Percentiles rank a stretch among this genome's conserved stretches.
Conservation (phyloP, 1,140 invertebrate genomes). For the Drosophila bocki region DNA sequence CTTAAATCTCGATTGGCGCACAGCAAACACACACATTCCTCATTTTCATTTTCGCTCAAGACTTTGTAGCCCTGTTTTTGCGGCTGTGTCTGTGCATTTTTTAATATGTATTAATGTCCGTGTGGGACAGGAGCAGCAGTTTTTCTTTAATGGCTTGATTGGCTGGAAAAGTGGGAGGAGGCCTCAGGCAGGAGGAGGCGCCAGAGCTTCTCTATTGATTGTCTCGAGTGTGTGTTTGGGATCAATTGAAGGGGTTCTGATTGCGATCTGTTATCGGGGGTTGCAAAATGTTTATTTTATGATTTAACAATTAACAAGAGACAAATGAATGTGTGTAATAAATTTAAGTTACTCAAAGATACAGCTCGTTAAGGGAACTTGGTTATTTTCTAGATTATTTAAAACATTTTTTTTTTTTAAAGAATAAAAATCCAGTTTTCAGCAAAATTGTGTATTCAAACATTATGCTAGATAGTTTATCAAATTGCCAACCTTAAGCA, state of each 20-base stretch:
- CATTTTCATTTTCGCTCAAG: constrained; percentile 39
- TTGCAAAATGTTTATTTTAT: constrained; percentile 45
- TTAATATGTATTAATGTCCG: constrained; percentile 9
- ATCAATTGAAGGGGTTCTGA: constrained; percentile 40
- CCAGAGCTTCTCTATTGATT: constrained; percentile 36
- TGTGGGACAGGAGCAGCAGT: constrained; percentile 47
- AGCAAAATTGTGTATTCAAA: not conserved
- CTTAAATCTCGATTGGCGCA: constrained; percentile 61
- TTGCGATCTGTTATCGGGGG: constrained; percentile 33
- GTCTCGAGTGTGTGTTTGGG: constrained; percentile 30
- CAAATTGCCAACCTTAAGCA: constrained; percentile 3
- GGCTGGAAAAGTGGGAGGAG: constrained; percentile 41
- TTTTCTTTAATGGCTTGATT: constrained; percentile 53
- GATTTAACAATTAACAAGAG: constrained; percentile 45
- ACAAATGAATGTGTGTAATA: constrained; percentile 29
- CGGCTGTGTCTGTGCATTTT: constrained; percentile 3
- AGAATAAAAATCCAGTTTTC: not conserved
- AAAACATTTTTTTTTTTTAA: not conserved
- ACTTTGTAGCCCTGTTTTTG: constrained; percentile 36
- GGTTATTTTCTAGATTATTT: not conserved
- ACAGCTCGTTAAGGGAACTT: constrained; percentile 1
- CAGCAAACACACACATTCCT: constrained; percentile 13
- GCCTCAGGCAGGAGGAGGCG: constrained; percentile 26
- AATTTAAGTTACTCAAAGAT: constrained; percentile 11
- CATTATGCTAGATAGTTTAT: constrained; percentile 12